Conservation (phyloP, 2,888 invertebrate genomes). For the Drosophila anceps region DNA sequence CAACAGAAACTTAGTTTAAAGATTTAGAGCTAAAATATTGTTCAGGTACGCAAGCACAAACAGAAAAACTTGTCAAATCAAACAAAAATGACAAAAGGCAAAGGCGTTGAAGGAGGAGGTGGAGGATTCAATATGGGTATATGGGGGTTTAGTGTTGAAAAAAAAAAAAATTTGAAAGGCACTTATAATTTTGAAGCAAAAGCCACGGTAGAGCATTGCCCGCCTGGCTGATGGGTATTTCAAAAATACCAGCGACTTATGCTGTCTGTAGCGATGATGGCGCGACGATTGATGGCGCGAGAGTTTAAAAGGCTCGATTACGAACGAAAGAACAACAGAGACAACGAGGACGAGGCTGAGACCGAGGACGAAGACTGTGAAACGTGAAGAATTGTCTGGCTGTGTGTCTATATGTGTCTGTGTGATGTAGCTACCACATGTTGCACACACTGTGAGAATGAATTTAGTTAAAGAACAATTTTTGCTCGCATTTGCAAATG, state of each 20-base stretch:
- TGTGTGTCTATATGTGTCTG: background rate
- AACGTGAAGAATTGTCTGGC: conserved; percentile 1
- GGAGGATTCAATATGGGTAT: conserved; percentile 7
- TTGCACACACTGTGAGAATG: conserved; percentile 82
- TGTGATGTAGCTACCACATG: conserved; percentile 65
- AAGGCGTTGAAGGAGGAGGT: conserved; percentile 22
- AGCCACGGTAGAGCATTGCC: conserved; percentile 23
- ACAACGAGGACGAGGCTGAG: conserved; percentile 18
- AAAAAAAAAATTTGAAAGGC: conserved; percentile 61
- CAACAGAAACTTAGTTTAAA: conserved; percentile 56
- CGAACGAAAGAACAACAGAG: conserved; percentile 44
- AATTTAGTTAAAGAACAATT: conserved; percentile 77
- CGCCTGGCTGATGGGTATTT: conserved; percentile 51
- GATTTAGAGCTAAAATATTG: conserved; percentile 47
- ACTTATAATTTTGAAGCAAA: conserved; percentile 57
- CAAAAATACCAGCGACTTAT: conserved; percentile 75
- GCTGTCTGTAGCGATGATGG: conserved; percentile 71
- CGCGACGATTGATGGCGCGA: conserved; percentile 76
- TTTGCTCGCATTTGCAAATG: conserved; percentile 60
- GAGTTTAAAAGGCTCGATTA: conserved; percentile 75
- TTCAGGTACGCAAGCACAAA: background rate
- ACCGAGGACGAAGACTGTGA: conserved; percentile 13
- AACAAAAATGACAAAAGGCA: conserved; percentile 47
- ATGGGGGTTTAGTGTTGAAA: conserved; percentile 67
- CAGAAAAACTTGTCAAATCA: conserved; percentile 78